Percentiles rank a stretch among this genome's conserved stretches.
Conservation (phyloP, 1,140 invertebrate species). For the Papilio dardanus region DNA sequence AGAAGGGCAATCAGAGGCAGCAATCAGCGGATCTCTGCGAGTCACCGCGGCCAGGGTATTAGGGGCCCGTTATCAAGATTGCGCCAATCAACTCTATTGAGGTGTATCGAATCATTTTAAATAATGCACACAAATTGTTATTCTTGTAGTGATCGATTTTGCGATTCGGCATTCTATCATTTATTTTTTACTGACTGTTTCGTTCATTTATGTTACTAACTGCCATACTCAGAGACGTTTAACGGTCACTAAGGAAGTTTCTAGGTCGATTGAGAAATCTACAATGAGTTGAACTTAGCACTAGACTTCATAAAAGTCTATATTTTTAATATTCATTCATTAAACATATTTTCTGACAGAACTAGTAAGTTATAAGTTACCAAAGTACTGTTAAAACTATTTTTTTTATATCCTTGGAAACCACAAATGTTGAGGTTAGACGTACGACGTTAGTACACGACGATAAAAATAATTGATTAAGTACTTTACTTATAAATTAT, state of each 20-base stretch:
- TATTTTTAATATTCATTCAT: no score
- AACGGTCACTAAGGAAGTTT: neutral
- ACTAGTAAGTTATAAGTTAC: no score
- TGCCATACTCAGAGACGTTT: neutral
- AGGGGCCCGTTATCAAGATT: constrained; percentile 69
- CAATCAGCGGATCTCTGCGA: constrained; percentile 52
- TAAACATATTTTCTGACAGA: no score
- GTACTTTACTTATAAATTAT: neutral
- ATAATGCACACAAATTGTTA: constrained; percentile 46
- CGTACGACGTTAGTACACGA: no score
- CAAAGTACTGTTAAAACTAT: no score
- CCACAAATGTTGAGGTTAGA: neutral
- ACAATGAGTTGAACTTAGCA: neutral
- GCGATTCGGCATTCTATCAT: neutral
- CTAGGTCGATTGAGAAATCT: neutral
- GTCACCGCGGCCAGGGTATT: constrained; percentile 42
- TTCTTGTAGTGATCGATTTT: constrained; percentile 18
- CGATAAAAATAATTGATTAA: neutral
- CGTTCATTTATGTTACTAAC: neutral
- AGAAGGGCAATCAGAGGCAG: constrained; percentile 57
- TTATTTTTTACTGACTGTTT: constrained; percentile 11
- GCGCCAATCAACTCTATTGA: constrained; percentile 70
- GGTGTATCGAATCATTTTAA: constrained; percentile 37
- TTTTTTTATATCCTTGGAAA: neutral
- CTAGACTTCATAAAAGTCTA: no score